Base-by-base conservation (phyloP, 2,888 invertebrate genomes). In the Cheilosia urbana region DNA sequence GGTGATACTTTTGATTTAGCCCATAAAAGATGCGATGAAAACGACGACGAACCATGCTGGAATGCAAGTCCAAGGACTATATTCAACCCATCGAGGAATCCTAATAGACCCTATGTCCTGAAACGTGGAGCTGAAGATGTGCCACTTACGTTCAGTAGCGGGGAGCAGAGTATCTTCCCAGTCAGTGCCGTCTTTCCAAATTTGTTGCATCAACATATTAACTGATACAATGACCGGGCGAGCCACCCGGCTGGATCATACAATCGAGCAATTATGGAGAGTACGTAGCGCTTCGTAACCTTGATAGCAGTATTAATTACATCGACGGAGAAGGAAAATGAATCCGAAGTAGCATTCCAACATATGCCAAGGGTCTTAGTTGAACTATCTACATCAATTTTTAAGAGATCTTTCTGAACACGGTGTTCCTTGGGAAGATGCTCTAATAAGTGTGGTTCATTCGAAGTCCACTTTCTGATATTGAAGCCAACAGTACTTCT, bases 201-300 rank as follows among this genome's bases (percentile, higher is more conserved):
- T 58, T 37, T 58, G 49, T 49, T 71, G 69, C 47, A 60, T 40
- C 5, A 68, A 17, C 3, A 69, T 34, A 17, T 69, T 69, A 2
- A 24, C 57, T 6, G 30, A 19, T 17, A 69, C 15, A 15, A 69
- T n/a, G 6, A 57, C n/a, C 0, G 57, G 0, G 57, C 69, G 13
- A 57, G 47, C 76, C 76, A 77, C 6, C 76, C 84, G 1, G 30
- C 27, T 11, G 76, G 69, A 42, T 84, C 79, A 30, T 65, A 75
- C 0, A 79, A 15, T 45, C 71, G 76, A 13, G 72, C 53, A 15
- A 85, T 80, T 4, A 55, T 9, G 30, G 40, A 42, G 15, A 40
- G 15, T 13, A 40, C 40, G 11, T 13, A 40, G 4, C 40, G 40
- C 40, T 40, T 40, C 13, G 47, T 19, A 7, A n/a, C 19, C n/a